Evolutionary conservation across 2,113 vertebrate species (phyloP).

Genomic region (Alligator mississippiensis): DNA sequence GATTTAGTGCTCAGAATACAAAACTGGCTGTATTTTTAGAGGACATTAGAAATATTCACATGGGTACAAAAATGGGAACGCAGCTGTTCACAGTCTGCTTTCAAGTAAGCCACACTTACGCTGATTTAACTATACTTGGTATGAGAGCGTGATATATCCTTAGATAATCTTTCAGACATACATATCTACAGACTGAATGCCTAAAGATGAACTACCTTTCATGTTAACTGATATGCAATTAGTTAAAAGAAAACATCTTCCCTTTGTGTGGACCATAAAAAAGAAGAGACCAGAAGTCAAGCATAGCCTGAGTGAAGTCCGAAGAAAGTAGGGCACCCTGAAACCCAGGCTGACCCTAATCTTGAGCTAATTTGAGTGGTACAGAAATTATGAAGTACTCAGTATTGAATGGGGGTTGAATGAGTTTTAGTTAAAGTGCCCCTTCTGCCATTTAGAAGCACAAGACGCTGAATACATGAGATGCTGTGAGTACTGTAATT

Average conservation of each 20-base stretch:
- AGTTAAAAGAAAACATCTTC: conserved; percentile 3
- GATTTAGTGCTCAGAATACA: conserved; percentile 3
- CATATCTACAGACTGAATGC: background rate
- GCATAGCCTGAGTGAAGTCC: background rate
- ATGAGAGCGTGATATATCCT: background rate
- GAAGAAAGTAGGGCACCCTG: background rate
- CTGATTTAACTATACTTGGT: background rate
- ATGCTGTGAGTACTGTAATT: too few relatives aligned
- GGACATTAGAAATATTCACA: background rate
- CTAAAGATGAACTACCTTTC: conserved; percentile 17
- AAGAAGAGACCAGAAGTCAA: conserved; percentile 11
- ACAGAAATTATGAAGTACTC: conserved; percentile 1
- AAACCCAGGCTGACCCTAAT: conserved; percentile 4
- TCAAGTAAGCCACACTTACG: background rate
- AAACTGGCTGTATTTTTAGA: background rate
- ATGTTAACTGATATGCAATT: background rate
- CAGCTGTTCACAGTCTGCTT: background rate
- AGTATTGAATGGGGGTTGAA: conserved; percentile 43
- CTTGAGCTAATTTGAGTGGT: conserved; percentile 9
- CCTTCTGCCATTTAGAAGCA: background rate
- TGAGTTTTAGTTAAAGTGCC: background rate
- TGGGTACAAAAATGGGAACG: background rate
- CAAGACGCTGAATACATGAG: too few relatives aligned
- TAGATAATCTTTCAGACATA: background rate
- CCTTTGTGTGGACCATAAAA: background rate